Percentiles rank a stretch among this genome's conserved stretches.
Evolutionary conservation across 2,888 invertebrate genomes (phyloP).

Genomic region (Platerodrilus igneus): DNA sequence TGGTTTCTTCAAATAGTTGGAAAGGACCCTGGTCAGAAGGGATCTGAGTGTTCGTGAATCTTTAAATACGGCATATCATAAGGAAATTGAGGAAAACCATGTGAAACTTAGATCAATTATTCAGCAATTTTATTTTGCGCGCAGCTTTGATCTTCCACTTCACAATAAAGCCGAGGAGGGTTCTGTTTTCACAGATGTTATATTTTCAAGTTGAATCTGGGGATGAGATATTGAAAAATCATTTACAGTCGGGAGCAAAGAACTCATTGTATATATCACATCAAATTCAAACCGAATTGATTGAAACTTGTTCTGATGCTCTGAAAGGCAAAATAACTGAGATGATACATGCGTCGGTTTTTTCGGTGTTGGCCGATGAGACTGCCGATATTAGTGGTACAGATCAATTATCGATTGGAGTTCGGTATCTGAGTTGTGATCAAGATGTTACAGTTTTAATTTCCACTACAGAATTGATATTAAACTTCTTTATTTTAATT

Average conservation of each 20-base stretch:
- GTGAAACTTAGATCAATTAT: conserved; percentile 27
- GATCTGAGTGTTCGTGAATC: conserved; percentile 18
- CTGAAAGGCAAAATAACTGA: conserved; percentile 31
- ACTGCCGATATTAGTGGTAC: conserved; percentile 32
- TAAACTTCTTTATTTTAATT: no score
- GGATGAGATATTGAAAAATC: conserved; percentile 22
- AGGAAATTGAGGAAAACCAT: no score
- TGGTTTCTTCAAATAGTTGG: neutral
- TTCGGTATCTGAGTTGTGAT: conserved; percentile 30
- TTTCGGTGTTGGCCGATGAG: conserved; percentile 28
- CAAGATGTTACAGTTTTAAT: no score
- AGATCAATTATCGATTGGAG: conserved; percentile 32
- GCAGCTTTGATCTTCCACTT: conserved; percentile 28
- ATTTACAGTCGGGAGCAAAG: conserved; percentile 21
- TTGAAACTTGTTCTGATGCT: conserved; percentile 29
- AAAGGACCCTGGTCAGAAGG: conserved; percentile 3
- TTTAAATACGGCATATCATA: no score
- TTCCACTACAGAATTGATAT: no score
- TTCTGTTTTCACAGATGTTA: conserved; percentile 24
- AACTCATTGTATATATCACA: conserved; percentile 34
- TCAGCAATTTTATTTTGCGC: conserved; percentile 31
- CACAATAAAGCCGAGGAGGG: conserved; percentile 24
- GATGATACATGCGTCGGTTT: conserved; percentile 25
- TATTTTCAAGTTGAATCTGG: conserved; percentile 26
- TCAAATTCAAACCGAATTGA: conserved; percentile 38